Percentiles rank a stretch among this genome's conserved stretches.
Evolutionary conservation across 2,113 vertebrate species (phyloP).

Genomic region (Cebus imitator): DNA sequence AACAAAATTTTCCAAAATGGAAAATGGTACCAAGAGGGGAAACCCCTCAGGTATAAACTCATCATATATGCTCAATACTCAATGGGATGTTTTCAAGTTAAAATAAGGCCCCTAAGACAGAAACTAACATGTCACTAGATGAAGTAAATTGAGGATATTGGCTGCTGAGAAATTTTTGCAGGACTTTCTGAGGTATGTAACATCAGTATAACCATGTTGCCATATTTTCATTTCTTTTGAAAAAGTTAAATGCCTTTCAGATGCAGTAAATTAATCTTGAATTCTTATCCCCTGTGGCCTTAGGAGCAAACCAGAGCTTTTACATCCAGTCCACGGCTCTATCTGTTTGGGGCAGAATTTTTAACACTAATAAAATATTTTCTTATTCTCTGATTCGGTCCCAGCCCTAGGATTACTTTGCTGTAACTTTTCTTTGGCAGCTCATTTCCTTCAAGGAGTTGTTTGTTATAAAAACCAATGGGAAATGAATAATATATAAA

Average conservation of each 20-base stretch:
- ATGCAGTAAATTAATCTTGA: background rate
- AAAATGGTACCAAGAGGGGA: slow-evolving; percentile 19
- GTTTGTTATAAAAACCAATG: slow-evolving; percentile 57
- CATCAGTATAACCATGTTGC: background rate
- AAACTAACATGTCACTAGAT: slow-evolving; percentile 20
- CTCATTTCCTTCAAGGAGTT: slow-evolving; percentile 60
- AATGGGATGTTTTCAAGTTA: slow-evolving; percentile 50
- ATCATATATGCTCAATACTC: background rate
- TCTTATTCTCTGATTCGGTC: slow-evolving; percentile 28
- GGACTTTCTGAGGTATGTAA: background rate
- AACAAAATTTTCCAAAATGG: slow-evolving; percentile 16
- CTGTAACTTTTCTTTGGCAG: slow-evolving; percentile 52
- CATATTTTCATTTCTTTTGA: background rate
- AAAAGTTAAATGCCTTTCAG: slow-evolving; percentile 28
- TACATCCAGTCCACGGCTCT: background rate
- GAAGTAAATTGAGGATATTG: slow-evolving; percentile 1
- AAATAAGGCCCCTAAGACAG: slow-evolving; percentile 40
- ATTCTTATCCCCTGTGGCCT: background rate
- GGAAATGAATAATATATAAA: slow-evolving; percentile 66
- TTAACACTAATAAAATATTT: slow-evolving; percentile 20
- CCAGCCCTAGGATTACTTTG: slow-evolving; percentile 14
- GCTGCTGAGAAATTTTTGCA: slow-evolving; percentile 27
- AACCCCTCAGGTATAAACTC: slow-evolving; percentile 33
- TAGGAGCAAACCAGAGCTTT: background rate
- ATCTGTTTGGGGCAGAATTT: background rate